Conservation (phyloP, 2,113 vertebrate genomes). For the Austrofundulus limnaeus region DNA sequence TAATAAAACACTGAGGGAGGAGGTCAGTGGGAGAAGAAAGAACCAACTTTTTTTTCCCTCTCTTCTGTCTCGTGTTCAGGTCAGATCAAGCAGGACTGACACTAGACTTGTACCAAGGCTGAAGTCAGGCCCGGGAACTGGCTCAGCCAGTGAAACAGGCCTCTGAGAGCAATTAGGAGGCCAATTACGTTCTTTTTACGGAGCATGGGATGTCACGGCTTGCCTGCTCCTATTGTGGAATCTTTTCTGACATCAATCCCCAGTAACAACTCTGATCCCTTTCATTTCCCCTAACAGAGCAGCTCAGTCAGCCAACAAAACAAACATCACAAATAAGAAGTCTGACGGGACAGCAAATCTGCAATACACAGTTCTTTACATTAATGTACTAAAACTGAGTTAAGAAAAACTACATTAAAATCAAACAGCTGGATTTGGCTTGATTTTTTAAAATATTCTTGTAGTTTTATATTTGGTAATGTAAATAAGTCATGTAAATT, state of each 20-base stretch:
- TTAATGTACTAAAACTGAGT: not conserved
- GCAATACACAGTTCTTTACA: not conserved
- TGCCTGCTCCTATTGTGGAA: conserved; percentile 29
- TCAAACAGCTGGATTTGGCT: not conserved
- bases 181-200: conserved; percentile 62
- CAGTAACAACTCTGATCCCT: conserved; percentile 33
- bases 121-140: conserved; percentile 23
- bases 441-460: conserved; percentile 41
- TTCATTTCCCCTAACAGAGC: conserved; percentile 16
- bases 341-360: not conserved
- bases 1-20: conserved; percentile 17
- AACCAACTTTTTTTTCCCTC: conserved; percentile 1
- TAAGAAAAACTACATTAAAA: not conserved
- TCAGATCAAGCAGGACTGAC: conserved; percentile 41
- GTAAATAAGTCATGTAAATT: conserved; percentile 63
- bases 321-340: conserved; percentile 26
- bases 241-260: conserved; percentile 44
- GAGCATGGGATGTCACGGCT: conserved; percentile 45
- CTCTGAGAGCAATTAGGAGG: conserved; percentile 61
- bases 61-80: conserved; percentile 21
- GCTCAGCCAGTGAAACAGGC: conserved; percentile 30
- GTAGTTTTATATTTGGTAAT: conserved; percentile 40
- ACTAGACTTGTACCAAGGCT: conserved; percentile 34
- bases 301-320: conserved; percentile 20
- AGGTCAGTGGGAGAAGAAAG: conserved; percentile 3